phyloP scores from a whole-genome alignment of 2,888 invertebrate species.

The Adela reaumurella region DNA sequence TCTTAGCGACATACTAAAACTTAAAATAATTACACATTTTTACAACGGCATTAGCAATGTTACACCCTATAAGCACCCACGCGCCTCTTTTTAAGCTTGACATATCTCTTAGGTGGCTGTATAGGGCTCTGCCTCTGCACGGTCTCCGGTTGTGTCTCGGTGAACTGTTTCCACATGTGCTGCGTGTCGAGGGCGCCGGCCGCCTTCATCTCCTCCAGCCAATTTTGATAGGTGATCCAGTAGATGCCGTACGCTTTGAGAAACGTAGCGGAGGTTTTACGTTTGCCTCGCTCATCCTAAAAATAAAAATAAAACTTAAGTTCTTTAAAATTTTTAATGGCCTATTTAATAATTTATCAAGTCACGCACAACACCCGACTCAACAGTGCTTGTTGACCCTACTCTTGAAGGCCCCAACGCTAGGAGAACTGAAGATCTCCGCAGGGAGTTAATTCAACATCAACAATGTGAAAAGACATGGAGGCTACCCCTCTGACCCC shows the following conservation, averaged over 20 bases:
- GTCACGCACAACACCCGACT: too few relatives aligned
- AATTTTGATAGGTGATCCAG: constrained; percentile 26
- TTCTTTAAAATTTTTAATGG: too few relatives aligned
- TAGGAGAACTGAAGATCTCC: too few relatives aligned
- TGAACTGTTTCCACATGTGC: constrained; percentile 66
- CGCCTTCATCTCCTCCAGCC: constrained; percentile 36
- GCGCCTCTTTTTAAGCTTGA: constrained; percentile 23
- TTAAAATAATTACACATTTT: constrained; percentile 17
- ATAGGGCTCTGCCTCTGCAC: constrained; percentile 31
- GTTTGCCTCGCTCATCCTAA: constrained; percentile 30
- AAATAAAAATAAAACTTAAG: constrained; percentile 13
- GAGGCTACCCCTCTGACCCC: too few relatives aligned
- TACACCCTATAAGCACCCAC: constrained; percentile 19
- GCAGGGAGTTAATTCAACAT: too few relatives aligned
- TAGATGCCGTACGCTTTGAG: constrained; percentile 30
- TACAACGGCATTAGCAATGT: constrained; percentile 19
- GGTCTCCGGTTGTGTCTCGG: constrained; percentile 33
- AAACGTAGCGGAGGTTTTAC: constrained; percentile 24
- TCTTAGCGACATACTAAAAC: too few relatives aligned
- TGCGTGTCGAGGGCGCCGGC: constrained; percentile 33
- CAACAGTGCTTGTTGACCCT: too few relatives aligned
- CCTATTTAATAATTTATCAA: too few relatives aligned
- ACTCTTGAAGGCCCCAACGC: too few relatives aligned
- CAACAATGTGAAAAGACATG: too few relatives aligned
- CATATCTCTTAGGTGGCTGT: constrained; percentile 34